Evolutionary conservation across 1,140 invertebrate species (phyloP).

Genomic region (Campodea augens): DNA sequence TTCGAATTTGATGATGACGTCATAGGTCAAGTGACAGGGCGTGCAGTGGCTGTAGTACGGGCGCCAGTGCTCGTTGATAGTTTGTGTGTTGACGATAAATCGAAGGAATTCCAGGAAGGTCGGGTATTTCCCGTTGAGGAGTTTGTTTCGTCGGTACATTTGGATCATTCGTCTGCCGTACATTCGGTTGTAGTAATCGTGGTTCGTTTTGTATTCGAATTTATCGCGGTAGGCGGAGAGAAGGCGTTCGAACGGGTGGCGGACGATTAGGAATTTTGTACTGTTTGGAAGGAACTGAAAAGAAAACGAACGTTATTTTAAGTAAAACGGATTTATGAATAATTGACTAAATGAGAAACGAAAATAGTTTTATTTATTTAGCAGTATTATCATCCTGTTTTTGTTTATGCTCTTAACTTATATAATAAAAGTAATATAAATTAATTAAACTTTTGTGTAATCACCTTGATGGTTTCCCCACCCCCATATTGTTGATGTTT

Average conservation of each 20-base stretch:
- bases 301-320: too few species aligned
- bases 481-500: too few species aligned
- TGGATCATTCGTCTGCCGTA: constrained; percentile 35
- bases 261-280: constrained; percentile 26
- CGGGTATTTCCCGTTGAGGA: too few species aligned
- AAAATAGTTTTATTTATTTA: too few species aligned
- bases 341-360: too few species aligned
- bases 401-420: too few species aligned
- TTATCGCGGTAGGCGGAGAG: constrained; percentile 44
- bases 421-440: too few species aligned
- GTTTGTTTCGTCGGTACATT: constrained; percentile 31
- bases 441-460: too few species aligned
- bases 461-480: too few species aligned
- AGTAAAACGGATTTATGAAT: too few species aligned
- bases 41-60: constrained; percentile 25
- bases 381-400: too few species aligned
- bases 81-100: constrained; percentile 22
- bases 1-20: constrained; percentile 27
- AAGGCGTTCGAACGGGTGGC: constrained; percentile 42
- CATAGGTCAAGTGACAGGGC: constrained; percentile 24
- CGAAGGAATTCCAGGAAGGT: constrained; percentile 16
- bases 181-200: constrained; percentile 32
- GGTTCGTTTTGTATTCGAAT: constrained; percentile 26
- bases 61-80: constrained; percentile 32
- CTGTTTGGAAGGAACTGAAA: not conserved